Evolutionary conservation across 2,113 vertebrate genomes (phyloP).

Genomic region (Pholis gunnellus): DNA sequence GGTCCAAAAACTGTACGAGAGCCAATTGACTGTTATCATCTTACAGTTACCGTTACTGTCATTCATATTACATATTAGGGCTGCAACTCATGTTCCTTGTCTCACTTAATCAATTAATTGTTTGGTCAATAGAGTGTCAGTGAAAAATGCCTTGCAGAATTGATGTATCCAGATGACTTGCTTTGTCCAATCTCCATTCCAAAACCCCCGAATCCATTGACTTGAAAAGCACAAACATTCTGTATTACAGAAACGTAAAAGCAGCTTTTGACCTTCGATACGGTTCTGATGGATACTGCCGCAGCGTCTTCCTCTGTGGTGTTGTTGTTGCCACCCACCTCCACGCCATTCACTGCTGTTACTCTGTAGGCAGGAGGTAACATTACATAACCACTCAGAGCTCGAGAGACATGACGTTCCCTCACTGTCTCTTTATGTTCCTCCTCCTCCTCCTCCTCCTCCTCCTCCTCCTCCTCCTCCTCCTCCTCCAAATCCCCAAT

Average conservation of each 20-base stretch:
- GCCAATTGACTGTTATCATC: not conserved
- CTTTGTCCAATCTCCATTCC: not conserved
- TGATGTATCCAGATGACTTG: not conserved
- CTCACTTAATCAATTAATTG: not conserved
- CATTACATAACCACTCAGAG: slow-evolving; percentile 72
- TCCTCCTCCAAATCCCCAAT: slow-evolving; percentile 2
- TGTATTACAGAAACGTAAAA: not conserved
- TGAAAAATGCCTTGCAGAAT: not conserved
- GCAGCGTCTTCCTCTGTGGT: slow-evolving; percentile 42
- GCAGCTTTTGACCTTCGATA: slow-evolving; percentile 6
- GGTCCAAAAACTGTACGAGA: not conserved
- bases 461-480: slow-evolving; percentile 8
- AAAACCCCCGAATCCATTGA: not conserved
- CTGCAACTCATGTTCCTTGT: not conserved
- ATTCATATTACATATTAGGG: not conserved
- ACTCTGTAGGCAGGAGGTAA: slow-evolving; percentile 67
- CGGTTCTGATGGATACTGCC: not conserved
- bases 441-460: slow-evolving; percentile 41
- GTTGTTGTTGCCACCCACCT: slow-evolving; percentile 56
- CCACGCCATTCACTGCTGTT: slow-evolving; percentile 30
- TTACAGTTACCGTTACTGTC: not conserved
- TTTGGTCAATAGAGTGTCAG: not conserved
- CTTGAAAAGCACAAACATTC: not conserved
- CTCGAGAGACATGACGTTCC: slow-evolving; percentile 31
- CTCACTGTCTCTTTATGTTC: slow-evolving; percentile 38